phyloP scores from a whole-genome alignment of 2,888 invertebrate genomes.

The Melipona bicolor region DNA sequence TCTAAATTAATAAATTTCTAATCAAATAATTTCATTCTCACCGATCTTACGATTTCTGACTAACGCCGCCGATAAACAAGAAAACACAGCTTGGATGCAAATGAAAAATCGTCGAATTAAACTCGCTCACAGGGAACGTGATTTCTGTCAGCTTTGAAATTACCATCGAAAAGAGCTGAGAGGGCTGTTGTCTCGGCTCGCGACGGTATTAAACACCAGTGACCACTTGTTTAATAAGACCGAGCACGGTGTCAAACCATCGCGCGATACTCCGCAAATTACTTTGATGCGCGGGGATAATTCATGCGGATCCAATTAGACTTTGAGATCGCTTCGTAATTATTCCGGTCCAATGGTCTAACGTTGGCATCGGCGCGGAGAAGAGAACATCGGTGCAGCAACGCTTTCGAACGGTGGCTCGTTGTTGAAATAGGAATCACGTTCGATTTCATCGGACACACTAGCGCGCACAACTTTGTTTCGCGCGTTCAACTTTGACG shows the following conservation, averaged over 20 bases:
- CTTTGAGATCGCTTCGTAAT: slow-evolving; percentile 76
- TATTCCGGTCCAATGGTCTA: slow-evolving; percentile 75
- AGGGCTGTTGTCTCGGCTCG: background rate
- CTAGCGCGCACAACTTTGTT: background rate
- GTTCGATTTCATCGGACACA: slow-evolving; percentile 42
- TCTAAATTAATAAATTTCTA: too few species aligned
- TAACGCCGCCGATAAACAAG: background rate
- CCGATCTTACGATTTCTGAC: too few species aligned
- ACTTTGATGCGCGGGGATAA: slow-evolving; percentile 67
- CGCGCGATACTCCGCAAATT: slow-evolving; percentile 16
- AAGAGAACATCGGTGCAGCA: slow-evolving; percentile 35
- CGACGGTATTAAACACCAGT: background rate
- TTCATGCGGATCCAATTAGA: slow-evolving; percentile 80
- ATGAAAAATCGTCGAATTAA: background rate
- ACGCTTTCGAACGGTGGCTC: slow-evolving; percentile 27
- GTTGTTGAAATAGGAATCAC: slow-evolving; percentile 44
- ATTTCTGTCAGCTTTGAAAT: background rate
- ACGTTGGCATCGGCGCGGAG: slow-evolving; percentile 40
- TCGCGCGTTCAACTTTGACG: background rate
- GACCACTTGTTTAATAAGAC: slow-evolving; percentile 36
- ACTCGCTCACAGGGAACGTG: too few species aligned
- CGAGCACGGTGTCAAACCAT: slow-evolving; percentile 20
- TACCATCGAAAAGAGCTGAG: background rate
- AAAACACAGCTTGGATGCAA: background rate
- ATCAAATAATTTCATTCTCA: too few species aligned